Percentiles rank a stretch among this genome's conserved stretches.
Evolutionary conservation across 2,113 vertebrate genomes (phyloP).

Genomic region (Heptranchias perlo): DNA sequence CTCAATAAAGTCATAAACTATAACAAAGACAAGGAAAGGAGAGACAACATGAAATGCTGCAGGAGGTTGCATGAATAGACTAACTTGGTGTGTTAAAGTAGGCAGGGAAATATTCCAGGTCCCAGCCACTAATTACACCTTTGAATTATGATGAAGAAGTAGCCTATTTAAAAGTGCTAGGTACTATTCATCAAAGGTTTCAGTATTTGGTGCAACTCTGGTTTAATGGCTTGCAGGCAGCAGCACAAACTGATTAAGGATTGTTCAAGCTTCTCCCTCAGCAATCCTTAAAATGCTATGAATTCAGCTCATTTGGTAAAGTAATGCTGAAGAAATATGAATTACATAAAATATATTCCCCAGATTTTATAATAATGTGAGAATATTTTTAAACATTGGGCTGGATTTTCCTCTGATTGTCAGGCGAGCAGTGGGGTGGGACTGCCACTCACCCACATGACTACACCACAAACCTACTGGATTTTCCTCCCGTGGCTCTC

Average conservation of each 20-base stretch:
- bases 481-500: neutral
- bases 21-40: neutral
- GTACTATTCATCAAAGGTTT: slow-evolving; percentile 17
- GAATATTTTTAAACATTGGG: neutral
- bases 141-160: slow-evolving; percentile 15
- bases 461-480: neutral
- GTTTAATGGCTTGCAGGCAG: slow-evolving; percentile 30
- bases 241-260: neutral
- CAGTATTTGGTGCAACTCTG: neutral
- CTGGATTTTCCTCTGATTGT: neutral
- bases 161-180: neutral
- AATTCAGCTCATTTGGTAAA: neutral
- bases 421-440: neutral
- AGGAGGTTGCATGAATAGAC: neutral
- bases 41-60: neutral
- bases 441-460: neutral
- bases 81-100: neutral
- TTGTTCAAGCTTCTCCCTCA: neutral
- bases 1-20: neutral
- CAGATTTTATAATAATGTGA: neutral
- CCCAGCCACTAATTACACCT: neutral
- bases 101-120: neutral
- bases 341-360: neutral
- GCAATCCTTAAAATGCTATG: neutral
- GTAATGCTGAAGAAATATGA: neutral